These are phyloP conservation scores for Bubo blakistoni DNA, from an alignment of 2,113 vertebrate species.

Conservation along the genomic window DNA sequence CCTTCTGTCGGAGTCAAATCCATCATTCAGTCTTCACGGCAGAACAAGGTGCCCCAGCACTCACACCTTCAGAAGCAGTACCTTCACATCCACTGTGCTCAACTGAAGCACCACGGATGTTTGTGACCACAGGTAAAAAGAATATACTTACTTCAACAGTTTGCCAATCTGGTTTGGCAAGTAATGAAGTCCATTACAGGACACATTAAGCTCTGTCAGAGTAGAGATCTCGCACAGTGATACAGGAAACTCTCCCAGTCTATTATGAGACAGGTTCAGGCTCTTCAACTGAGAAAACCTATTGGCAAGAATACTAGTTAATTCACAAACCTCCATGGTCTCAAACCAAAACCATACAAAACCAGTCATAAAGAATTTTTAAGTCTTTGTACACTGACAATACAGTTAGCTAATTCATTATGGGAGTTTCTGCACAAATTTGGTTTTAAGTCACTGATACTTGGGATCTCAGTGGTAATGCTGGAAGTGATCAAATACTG, in stretches of 20 bases:
- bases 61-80: not conserved
- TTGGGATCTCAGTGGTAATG: not conserved
- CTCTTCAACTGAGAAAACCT: constrained; percentile 96
- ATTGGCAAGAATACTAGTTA: constrained; percentile 40
- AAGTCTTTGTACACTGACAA: not conserved
- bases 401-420: not conserved
- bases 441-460: not conserved
- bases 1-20: not conserved
- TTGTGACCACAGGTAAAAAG: not conserved
- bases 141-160: constrained; percentile 83
- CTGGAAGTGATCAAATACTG: not conserved
- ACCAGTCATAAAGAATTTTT: not conserved
- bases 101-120: not conserved
- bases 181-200: constrained; percentile 85
- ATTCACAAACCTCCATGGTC: not conserved
- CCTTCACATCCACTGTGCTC: not conserved
- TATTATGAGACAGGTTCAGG: constrained; percentile 94
- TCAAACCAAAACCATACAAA: not conserved
- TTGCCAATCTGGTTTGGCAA: constrained; percentile 83
- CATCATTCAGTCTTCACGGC: not conserved
- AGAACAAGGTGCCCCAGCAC: not conserved
- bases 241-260: constrained; percentile 86
- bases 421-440: not conserved
- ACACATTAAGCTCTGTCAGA: constrained; percentile 90
- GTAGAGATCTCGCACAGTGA: constrained; percentile 88